Conservation (phyloP, 2,888 invertebrate genomes). For the Trisateles emortualis region DNA sequence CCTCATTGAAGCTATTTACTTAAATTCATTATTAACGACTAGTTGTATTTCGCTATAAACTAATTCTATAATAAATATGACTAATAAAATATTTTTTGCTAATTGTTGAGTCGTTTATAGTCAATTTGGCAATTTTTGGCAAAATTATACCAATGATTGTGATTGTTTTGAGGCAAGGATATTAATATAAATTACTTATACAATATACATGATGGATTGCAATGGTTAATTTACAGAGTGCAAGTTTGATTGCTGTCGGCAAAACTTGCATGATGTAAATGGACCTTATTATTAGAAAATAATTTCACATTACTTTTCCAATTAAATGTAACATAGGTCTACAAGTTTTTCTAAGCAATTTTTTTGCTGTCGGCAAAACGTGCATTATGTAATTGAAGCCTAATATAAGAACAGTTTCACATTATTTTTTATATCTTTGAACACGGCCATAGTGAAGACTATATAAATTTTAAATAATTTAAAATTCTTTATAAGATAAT, state of each 20-base stretch:
- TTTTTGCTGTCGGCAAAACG: too few species aligned
- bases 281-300: too few species aligned
- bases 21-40: constrained; percentile 61
- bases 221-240: too few species aligned
- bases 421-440: too few species aligned
- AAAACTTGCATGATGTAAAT: too few species aligned
- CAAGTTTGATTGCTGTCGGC: too few species aligned
- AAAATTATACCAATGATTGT: constrained; percentile 63
- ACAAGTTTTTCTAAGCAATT: too few species aligned
- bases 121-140: constrained; percentile 84
- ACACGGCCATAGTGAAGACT: too few species aligned
- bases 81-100: constrained; percentile 63
- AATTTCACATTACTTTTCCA: too few species aligned
- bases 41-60: constrained; percentile 60
- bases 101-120: constrained; percentile 64
- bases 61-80: constrained; percentile 65
- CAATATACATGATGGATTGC: background rate
- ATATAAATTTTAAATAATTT: background rate
- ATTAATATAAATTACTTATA: background rate
- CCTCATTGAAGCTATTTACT: constrained; percentile 62
- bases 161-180: background rate
- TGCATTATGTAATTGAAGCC: background rate
- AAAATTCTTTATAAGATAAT: constrained; percentile 1
- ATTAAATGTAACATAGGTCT: too few species aligned
- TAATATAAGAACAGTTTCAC: background rate